Evolutionary conservation across 2,888 invertebrate species (phyloP).

Genomic region (Zaprionus obscuricornis): DNA sequence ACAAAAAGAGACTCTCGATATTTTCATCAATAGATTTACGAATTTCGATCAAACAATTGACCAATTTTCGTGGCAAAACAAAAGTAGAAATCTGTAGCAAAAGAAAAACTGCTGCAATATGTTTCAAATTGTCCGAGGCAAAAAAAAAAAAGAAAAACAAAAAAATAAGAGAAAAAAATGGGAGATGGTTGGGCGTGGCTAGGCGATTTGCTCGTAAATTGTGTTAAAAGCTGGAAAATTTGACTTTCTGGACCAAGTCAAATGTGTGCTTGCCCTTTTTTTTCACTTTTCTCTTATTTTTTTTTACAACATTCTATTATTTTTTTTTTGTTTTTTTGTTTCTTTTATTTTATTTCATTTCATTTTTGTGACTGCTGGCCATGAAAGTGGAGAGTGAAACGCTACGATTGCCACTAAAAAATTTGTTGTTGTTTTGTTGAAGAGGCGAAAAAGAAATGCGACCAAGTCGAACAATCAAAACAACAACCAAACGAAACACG

Average conservation of each 20-base stretch:
- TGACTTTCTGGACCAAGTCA: conserved; percentile 30
- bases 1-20: conserved; percentile 48
- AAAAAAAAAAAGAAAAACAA: neutral
- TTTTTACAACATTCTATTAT: neutral
- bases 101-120: conserved; percentile 34
- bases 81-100: conserved; percentile 7
- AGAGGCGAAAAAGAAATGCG: conserved; percentile 16
- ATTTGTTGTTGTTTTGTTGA: too few species aligned
- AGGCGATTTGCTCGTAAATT: conserved; percentile 33
- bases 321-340: conserved; percentile 27
- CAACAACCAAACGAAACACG: too few species aligned
- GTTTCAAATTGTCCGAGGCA: conserved; percentile 14
- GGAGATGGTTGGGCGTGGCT: conserved; percentile 6
- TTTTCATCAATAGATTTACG: conserved; percentile 47
- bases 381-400: conserved; percentile 54
- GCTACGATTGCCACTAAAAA: too few species aligned
- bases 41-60: conserved; percentile 52
- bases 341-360: conserved; percentile 31
- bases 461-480: conserved; percentile 45
- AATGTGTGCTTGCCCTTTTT: conserved; percentile 5
- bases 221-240: conserved; percentile 49
- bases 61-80: conserved; percentile 10
- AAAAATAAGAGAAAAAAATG: neutral
- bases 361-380: conserved; percentile 50
- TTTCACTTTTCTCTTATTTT: neutral